phyloP scores from a whole-genome alignment of 2,888 invertebrate genomes.

The Ethmia dodecea region DNA sequence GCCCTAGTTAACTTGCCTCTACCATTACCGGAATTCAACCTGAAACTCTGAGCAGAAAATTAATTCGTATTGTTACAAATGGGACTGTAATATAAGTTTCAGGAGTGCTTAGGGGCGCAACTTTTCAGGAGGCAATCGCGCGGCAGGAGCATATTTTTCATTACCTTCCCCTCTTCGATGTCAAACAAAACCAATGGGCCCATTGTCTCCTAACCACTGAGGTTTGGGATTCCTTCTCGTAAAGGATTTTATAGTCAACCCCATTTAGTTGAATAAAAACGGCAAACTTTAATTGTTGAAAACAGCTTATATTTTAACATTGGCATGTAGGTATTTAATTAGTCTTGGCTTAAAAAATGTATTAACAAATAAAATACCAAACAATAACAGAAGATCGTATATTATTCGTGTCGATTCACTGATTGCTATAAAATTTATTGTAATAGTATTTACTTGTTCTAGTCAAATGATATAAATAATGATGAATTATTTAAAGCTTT shows the following conservation, averaged over 20 bases:
- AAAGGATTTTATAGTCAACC: conserved; percentile 20
- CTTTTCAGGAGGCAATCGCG: conserved; percentile 25
- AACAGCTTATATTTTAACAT: neutral
- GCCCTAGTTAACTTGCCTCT: too few species aligned
- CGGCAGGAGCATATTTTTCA: conserved; percentile 58
- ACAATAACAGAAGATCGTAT: neutral
- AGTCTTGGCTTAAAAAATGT: neutral
- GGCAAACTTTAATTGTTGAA: neutral
- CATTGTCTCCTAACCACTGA: conserved; percentile 60
- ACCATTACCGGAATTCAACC: too few species aligned
- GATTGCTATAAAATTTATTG: too few species aligned
- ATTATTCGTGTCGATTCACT: too few species aligned
- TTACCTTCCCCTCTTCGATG: conserved; percentile 41
- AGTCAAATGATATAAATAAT: too few species aligned
- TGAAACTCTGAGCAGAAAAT: too few species aligned
- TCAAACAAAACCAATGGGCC: conserved; percentile 46
- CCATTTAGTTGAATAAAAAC: neutral
- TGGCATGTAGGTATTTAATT: neutral
- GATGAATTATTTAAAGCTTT: too few species aligned
- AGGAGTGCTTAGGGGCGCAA: conserved; percentile 19
- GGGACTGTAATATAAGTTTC: too few species aligned
- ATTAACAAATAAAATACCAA: neutral
- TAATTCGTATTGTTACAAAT: too few species aligned
- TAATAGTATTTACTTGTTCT: too few species aligned
- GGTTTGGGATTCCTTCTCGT: conserved; percentile 21